Evolutionary conservation across 2,888 invertebrate species (phyloP), one percentile per base, ranked within the genome.

Genomic region (Microctonus brassicae): DNA sequence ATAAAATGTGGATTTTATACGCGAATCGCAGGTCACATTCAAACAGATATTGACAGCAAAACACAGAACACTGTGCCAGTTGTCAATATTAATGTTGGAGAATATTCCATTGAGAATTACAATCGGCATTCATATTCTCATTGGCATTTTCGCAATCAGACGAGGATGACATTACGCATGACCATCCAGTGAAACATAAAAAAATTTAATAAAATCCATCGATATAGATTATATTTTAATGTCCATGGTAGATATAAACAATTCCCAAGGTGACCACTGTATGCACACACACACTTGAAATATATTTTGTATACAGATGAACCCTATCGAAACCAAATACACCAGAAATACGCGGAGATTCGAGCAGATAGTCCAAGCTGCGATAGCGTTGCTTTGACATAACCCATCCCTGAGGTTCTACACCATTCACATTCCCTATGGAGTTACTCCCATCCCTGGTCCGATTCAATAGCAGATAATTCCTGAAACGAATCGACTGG

Each of bases 321-420:
- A 76, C 73, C 73, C 75, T 47, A 47, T n/a, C 47, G 4, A 47
- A 47, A 47, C 17, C 47, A 17, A 47, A 7, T 47, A 47, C 47
- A 47, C 47, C 47, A 17, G 17, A 47, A 47, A 47, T n/a, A 17
- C 20, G 17, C 7, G 17, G 20, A 20, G 47, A 47, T 47, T 9
- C 73, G 75, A 75, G 77, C 75, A 78, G 80, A 82, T 80, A 79
- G 80, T 79, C 82, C 26, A 11, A 79, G 78, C 79, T 78, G 4
- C 29, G 83, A 83, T 83, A 83, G 80, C 73, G 77, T 73, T 72
- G 77, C 80, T 79, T 81, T 80, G 80, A 80, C 80, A 77, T 71
- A 10, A 58, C 58, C 70, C 39, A 39, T 39, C 57, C 57, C 60
- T 63, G 29, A 24, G 36, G 53, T 26, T 55, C 22, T 39, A 9